Conservation (phyloP, 1,140 invertebrate genomes). For the Hycleus cichorii region DNA sequence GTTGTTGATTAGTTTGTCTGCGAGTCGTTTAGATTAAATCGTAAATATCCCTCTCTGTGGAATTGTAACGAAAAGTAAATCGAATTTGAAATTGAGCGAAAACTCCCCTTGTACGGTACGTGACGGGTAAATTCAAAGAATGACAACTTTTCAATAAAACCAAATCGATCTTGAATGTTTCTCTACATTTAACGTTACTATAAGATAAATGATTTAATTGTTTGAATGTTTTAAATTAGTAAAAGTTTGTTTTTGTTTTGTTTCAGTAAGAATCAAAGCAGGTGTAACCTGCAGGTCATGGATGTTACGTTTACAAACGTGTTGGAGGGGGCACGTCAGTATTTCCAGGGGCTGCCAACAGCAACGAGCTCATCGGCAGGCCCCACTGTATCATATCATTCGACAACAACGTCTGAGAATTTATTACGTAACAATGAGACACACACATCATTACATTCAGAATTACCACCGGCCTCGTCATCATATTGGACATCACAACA, state of each 20-base stretch:
- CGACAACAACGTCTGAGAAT: neutral
- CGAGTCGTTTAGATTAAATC: too few species aligned
- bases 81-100: too few species aligned
- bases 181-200: too few species aligned
- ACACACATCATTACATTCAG: neutral
- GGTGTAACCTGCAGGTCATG: constrained; percentile 52
- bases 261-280: constrained; percentile 26
- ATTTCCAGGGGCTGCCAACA: constrained; percentile 66
- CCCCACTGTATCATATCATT: constrained; percentile 19
- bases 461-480: constrained; percentile 10
- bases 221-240: too few species aligned
- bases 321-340: constrained; percentile 70
- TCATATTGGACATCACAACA: constrained; percentile 12
- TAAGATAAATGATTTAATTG: too few species aligned
- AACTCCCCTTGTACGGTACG: too few species aligned
- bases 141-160: too few species aligned
- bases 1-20: too few species aligned
- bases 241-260: neutral
- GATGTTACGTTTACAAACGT: constrained; percentile 70
- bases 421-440: constrained; percentile 2
- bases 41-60: too few species aligned
- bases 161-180: too few species aligned
- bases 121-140: too few species aligned
- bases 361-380: constrained; percentile 46
- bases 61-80: too few species aligned